Percentiles rank a stretch among this genome's conserved stretches.
Evolutionary conservation across 2,888 invertebrate species (phyloP).

Genomic region (Xestia ashworthii): DNA sequence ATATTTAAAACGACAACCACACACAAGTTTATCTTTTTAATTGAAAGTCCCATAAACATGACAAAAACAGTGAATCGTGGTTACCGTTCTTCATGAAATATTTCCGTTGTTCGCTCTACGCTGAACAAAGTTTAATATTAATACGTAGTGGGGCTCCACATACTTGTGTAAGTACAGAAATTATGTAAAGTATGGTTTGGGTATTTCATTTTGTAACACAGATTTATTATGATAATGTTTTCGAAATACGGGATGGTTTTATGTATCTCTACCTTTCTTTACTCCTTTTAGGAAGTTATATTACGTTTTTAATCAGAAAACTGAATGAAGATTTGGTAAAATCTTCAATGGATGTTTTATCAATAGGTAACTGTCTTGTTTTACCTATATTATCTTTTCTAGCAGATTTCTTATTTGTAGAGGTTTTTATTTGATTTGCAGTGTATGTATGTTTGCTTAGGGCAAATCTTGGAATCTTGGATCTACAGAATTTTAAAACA

Average conservation of each 20-base stretch:
- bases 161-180: slow-evolving; percentile 12
- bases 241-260: slow-evolving; percentile 2
- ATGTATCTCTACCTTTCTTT: not conserved
- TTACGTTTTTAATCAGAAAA: not conserved
- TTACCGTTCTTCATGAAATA: slow-evolving; percentile 29
- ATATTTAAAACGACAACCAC: not conserved
- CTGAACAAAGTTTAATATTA: slow-evolving; percentile 45
- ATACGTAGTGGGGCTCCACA: slow-evolving; percentile 12
- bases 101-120: slow-evolving; percentile 11
- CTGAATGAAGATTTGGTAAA: not conserved
- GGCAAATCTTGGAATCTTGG: not conserved
- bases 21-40: slow-evolving; percentile 8
- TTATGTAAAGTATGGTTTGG: slow-evolving; percentile 34
- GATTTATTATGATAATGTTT: slow-evolving; percentile 28
- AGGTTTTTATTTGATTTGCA: not conserved
- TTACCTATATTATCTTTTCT: not conserved
- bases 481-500: not conserved
- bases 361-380: not conserved
- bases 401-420: not conserved
- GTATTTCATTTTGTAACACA: slow-evolving; percentile 29
- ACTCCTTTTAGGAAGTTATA: not conserved
- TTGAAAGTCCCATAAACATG: slow-evolving; percentile 4
- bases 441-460: not conserved
- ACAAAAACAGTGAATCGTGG: slow-evolving; percentile 16
- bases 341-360: not conserved